Evolutionary conservation across 1,140 invertebrate genomes (phyloP).

Genomic region (Hormaphis cornu): DNA sequence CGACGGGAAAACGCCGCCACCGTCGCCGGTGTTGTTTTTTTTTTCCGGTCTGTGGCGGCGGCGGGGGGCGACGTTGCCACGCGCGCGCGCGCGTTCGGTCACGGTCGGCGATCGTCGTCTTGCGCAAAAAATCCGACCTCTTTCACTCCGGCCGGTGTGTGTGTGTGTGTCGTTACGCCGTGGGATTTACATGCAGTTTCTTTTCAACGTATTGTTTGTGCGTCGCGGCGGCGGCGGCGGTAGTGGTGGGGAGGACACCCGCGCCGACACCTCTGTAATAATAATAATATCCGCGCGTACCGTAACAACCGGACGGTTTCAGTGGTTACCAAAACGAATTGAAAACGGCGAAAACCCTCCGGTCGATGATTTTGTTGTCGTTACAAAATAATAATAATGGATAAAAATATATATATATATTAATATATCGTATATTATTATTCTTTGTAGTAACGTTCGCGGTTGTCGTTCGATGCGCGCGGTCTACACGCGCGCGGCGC

Average conservation of each 20-base stretch:
- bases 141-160: slow-evolving; percentile 31
- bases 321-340: slow-evolving; percentile 24
- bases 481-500: too few species aligned
- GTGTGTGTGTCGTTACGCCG: slow-evolving; percentile 29
- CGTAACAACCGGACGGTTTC: slow-evolving; percentile 30
- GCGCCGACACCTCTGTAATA: slow-evolving; percentile 28
- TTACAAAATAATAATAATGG: too few species aligned
- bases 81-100: slow-evolving; percentile 28
- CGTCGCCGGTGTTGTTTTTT: too few species aligned
- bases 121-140: slow-evolving; percentile 32
- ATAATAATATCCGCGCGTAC: too few species aligned
- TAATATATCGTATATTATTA: too few species aligned
- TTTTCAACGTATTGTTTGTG: slow-evolving; percentile 27
- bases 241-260: background rate
- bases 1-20: slow-evolving; percentile 1
- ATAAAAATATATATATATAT: too few species aligned
- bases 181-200: slow-evolving; percentile 32
- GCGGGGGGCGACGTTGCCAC: slow-evolving; percentile 28
- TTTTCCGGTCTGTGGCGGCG: too few species aligned
- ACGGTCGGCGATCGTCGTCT: slow-evolving; percentile 30
- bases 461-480: too few species aligned
- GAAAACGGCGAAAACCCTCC: background rate
- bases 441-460: too few species aligned
- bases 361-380: background rate
- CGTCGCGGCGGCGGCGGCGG: background rate